phyloP scores from a whole-genome alignment of 92 coral and sea anemone genomes.

The Blastomussa wellsi region DNA sequence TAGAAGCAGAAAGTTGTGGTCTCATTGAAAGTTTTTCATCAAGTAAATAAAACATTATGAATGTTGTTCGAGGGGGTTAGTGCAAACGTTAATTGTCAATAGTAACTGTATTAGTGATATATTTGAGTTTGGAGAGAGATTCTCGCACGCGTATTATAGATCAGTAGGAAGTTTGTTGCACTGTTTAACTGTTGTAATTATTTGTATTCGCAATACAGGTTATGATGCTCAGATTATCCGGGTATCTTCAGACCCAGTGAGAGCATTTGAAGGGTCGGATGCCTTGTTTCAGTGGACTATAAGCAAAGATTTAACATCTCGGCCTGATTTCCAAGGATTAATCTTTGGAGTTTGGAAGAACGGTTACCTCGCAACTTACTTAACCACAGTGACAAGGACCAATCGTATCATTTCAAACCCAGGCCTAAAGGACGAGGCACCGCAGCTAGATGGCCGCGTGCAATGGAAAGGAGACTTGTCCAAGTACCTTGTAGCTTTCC shows the following conservation, averaged over 20 bases:
- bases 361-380: constrained; percentile 14
- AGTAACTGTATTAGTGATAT: not conserved
- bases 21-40: not conserved
- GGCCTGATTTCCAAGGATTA: constrained; percentile 1
- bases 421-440: constrained; percentile 6
- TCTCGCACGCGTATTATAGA: too few relatives aligned
- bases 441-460: constrained; percentile 18
- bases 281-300: constrained; percentile 12
- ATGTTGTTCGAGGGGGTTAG: not conserved
- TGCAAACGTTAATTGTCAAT: not conserved
- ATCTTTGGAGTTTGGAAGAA: constrained; percentile 30
- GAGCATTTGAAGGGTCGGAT: constrained; percentile 6
- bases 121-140: not conserved
- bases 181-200: not conserved
- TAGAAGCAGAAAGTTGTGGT: not conserved
- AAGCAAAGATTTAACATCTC: not conserved
- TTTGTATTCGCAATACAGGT: not conserved
- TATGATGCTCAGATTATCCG: not conserved
- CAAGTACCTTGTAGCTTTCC: constrained; percentile 11
- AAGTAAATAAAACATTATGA: too few relatives aligned
- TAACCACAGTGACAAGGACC: constrained; percentile 1
- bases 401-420: constrained; percentile 1
- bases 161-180: not conserved
- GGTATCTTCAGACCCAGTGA: constrained; percentile 21
- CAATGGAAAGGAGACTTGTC: constrained; percentile 27